A percentile compares a stretch with the other conserved stretches of the same genome.
These are phyloP conservation scores for Dolichopus griseipennis DNA, from an alignment of 2,888 invertebrate genomes.

Conservation along the genomic window DNA sequence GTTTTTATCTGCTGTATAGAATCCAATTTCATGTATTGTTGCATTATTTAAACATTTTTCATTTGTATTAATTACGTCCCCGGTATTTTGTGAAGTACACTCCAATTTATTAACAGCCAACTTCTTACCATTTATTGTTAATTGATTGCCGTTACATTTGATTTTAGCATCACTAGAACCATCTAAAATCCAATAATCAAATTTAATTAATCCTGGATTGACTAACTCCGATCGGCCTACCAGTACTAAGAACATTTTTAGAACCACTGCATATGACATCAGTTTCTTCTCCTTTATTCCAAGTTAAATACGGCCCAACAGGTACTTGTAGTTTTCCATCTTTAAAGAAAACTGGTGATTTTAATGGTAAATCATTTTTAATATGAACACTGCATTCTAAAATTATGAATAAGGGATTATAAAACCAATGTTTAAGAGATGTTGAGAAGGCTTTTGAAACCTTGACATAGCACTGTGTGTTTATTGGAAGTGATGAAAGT, in stretches of 20 bases:
- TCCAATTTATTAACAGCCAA: not conserved
- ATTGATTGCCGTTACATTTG: not conserved
- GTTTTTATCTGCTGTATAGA: conserved; percentile 8
- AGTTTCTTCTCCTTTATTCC: conserved; percentile 2
- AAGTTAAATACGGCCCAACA: not conserved
- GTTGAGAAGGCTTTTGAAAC: not conserved
- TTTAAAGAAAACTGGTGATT: conserved; percentile 1
- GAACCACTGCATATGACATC: conserved; percentile 9
- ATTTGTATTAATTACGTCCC: not conserved
- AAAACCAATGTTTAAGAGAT: too few species aligned
- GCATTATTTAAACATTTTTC: conserved; percentile 15
- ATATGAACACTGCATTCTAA: not conserved
- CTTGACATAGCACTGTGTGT: not conserved
- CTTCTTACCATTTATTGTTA: not conserved
- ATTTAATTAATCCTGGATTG: not conserved
- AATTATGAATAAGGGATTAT: not conserved
- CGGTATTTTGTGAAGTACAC: conserved; percentile 8
- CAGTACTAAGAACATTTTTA: conserved; percentile 5
- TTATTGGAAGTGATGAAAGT: too few species aligned
- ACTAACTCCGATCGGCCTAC: not conserved
- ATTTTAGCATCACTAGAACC: not conserved
- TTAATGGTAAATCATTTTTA: not conserved
- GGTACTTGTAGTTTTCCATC: conserved; percentile 3
- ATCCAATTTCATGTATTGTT: conserved; percentile 18
- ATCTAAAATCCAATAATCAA: not conserved